phyloP scores from a whole-genome alignment of 2,888 invertebrate genomes.

The Xylophagus ater region DNA sequence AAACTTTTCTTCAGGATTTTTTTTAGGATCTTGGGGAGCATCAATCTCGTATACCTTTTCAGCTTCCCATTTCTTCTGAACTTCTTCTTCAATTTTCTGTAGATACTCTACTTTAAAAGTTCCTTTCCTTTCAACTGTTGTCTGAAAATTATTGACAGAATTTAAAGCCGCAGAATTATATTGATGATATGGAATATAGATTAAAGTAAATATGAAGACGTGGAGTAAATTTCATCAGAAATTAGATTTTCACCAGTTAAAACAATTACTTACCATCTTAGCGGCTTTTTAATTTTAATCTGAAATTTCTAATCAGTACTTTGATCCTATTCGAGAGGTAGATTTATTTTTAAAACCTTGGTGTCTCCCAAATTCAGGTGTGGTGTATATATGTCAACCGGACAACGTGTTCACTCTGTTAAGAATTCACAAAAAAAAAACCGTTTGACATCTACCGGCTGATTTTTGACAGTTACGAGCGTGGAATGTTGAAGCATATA shows the following conservation, averaged over 20 bases:
- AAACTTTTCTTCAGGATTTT: constrained; percentile 64
- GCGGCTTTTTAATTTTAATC: neutral
- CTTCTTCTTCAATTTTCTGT: constrained; percentile 73
- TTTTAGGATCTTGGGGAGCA: constrained; percentile 53
- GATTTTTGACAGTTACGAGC: too few relatives aligned
- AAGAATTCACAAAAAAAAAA: too few relatives aligned
- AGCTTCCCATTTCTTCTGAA: constrained; percentile 77
- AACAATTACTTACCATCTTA: constrained; percentile 3
- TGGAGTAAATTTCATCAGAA: constrained; percentile 1
- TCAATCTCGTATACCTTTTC: constrained; percentile 72
- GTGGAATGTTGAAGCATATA: too few relatives aligned
- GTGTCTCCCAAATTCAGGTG: too few relatives aligned
- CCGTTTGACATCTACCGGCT: too few relatives aligned
- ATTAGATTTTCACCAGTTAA: neutral
- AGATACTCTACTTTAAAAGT: constrained; percentile 94
- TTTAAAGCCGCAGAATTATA: too few relatives aligned
- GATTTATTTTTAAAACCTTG: too few relatives aligned
- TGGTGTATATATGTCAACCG: too few relatives aligned
- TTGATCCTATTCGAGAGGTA: too few relatives aligned
- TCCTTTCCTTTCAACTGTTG: constrained; percentile 61
- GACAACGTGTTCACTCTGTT: too few relatives aligned
- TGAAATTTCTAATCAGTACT: too few relatives aligned
- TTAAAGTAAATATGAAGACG: neutral
- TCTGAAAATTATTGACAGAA: constrained; percentile 11
- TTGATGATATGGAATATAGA: too few relatives aligned